These are phyloP conservation scores for Telmatochromis brichardi DNA, from an alignment of 2,113 vertebrate species.

Conservation along the genomic window DNA sequence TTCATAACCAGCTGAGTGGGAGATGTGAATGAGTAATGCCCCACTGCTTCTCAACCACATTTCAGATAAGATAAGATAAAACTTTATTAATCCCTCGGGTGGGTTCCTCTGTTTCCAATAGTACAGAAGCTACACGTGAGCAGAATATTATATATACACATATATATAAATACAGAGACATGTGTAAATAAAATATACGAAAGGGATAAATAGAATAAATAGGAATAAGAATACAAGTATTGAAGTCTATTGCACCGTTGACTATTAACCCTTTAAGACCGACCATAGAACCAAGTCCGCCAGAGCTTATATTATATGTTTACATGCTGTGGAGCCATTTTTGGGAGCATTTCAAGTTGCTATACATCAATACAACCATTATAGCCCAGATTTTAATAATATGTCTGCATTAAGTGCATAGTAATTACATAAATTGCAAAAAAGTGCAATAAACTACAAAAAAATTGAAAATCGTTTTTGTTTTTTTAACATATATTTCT, in stretches of 20 bases:
- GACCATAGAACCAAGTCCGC: rapidly evolving
- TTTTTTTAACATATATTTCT: too few species aligned
- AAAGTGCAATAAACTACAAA: too few species aligned
- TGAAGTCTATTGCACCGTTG: rapidly evolving
- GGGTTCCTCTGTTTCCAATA: neutral
- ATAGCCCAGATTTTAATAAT: rapidly evolving
- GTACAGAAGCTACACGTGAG: neutral
- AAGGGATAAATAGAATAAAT: neutral
- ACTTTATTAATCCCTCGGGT: neutral
- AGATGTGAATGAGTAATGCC: neutral
- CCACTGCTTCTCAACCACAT: neutral
- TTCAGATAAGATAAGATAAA: neutral
- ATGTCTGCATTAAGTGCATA: too few species aligned
- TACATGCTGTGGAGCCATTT: too few species aligned
- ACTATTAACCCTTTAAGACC: neutral
- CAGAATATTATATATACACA: neutral
- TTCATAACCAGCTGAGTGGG: neutral
- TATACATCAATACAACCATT: too few species aligned
- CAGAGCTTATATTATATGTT: too few species aligned
- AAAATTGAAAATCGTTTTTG: rapidly evolving
- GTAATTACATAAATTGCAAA: too few species aligned
- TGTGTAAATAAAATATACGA: neutral
- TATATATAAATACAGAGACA: neutral
- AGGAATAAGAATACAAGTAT: neutral
- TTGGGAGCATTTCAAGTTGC: rapidly evolving